Base-by-base conservation (phyloP, 1,140 invertebrate genomes). In the Brachionus koreanus region DNA sequence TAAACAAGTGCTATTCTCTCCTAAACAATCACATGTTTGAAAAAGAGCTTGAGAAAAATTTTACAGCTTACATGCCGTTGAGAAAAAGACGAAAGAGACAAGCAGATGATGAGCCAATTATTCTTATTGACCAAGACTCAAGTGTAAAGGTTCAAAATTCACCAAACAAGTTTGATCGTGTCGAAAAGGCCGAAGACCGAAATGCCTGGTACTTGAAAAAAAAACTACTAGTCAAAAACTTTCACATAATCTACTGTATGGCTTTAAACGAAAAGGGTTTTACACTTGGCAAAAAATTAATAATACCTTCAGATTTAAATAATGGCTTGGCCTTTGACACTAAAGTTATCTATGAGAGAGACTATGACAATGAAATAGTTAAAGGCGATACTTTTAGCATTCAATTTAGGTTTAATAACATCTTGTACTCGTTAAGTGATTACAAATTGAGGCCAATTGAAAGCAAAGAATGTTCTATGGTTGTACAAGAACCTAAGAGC, bases 201-300 rank as follows among this genome's bases (percentile, higher is more conserved):
- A 23, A 61, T n/a, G 19, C 49, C 4, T 79, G 76, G 76, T 79
- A 49, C n/a, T 39, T 79, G 0, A 79, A 79, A 12, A 65, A 23
- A 39, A 65, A 79, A 65, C 33, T 79, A 5, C 7, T 57, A 25
- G 25, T 79, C 10, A 61, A 57, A 35, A 23, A 25, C 2, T 61
- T 79, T 61, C 76, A 79, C 39, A 23, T 79, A 23, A 29, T 79
- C n/a, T 57, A 29, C 25, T 79, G 76, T 23, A 33, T 79, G 33
- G 76, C 76, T 61, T 12, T 29, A 10, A 79, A 79, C 9, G 76
- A 61, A 25, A 79, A 42, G 19, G 76, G 76, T 0, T 19, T 23
- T 33, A 37, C 49, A 2, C 19, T 79, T 2, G 12, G 10, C 16
- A 61, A 57, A 43, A 79, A 6, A 79, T 35, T 79, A 4, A 61